phyloP scores from a whole-genome alignment of 2,113 vertebrate species.

The Chauna torquata region DNA sequence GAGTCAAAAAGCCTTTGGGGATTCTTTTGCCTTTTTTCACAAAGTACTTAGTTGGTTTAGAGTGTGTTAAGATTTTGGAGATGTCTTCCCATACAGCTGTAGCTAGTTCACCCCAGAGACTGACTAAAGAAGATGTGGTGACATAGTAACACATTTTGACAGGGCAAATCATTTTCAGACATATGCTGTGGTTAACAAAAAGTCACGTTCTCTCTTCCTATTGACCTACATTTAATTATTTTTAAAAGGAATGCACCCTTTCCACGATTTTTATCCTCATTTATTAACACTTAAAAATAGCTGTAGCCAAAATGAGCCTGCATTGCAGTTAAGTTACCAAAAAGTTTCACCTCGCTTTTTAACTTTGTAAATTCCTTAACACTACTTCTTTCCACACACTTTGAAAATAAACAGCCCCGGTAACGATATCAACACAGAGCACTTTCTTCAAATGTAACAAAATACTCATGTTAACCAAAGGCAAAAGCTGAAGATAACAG shows the following conservation, averaged over 20 bases:
- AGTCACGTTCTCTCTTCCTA: background rate
- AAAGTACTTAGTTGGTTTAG: background rate
- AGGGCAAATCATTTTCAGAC: rapidly evolving
- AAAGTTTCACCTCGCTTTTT: background rate
- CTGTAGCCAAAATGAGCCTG: background rate
- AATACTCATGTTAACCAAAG: background rate
- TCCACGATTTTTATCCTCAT: background rate
- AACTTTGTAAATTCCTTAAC: background rate
- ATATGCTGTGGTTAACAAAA: background rate
- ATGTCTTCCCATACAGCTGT: background rate
- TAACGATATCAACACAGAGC: background rate
- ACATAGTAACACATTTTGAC: background rate
- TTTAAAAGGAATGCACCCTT: background rate
- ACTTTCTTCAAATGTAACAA: background rate
- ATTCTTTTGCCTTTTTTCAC: background rate
- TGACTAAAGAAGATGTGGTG: background rate
- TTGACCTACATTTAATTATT: background rate
- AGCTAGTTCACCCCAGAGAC: background rate
- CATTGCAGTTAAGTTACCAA: background rate
- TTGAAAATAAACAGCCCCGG: background rate
- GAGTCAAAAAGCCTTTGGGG: background rate
- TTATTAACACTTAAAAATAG: background rate
- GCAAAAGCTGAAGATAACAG: background rate
- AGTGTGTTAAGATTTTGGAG: background rate
- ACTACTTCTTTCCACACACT: background rate